phyloP scores from a whole-genome alignment of 2,113 vertebrate species.

The Lophura nycthemera region DNA sequence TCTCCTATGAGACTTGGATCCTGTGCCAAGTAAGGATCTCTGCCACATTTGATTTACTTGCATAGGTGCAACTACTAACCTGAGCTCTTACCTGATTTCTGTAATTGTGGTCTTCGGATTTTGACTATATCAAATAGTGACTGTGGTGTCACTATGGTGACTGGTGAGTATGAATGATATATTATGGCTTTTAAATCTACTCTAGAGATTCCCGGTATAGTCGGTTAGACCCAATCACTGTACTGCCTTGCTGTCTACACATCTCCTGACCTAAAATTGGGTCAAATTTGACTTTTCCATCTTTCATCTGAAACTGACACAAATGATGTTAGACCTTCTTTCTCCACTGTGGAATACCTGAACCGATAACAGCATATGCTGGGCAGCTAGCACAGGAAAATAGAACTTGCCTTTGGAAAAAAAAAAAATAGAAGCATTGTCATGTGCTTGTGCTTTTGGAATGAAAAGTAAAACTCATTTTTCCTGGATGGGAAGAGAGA shows the following conservation, averaged over 20 bases:
- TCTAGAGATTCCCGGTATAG: not conserved
- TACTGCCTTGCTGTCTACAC: not conserved
- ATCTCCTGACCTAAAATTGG: not conserved
- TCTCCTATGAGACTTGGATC: not conserved
- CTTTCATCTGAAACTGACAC: not conserved
- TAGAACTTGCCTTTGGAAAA: not conserved
- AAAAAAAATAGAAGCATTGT: not conserved
- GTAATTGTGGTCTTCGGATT: not conserved
- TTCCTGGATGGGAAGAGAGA: constrained; percentile 30
- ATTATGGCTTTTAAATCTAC: not conserved
- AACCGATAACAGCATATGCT: not conserved
- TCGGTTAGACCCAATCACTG: not conserved
- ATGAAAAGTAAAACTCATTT: constrained; percentile 5
- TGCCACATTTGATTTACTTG: not conserved
- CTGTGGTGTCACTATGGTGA: not conserved
- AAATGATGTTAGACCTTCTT: not conserved
- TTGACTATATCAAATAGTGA: not conserved
- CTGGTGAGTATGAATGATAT: not conserved
- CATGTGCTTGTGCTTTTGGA: not conserved
- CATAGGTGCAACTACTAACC: not conserved
- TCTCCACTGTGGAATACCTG: not conserved
- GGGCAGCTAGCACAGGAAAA: not conserved
- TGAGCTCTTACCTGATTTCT: not conserved
- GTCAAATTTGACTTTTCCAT: not conserved
- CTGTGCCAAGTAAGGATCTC: not conserved